Conservation (phyloP, 1,140 invertebrate genomes). For the Geopemphigus sp. region DNA sequence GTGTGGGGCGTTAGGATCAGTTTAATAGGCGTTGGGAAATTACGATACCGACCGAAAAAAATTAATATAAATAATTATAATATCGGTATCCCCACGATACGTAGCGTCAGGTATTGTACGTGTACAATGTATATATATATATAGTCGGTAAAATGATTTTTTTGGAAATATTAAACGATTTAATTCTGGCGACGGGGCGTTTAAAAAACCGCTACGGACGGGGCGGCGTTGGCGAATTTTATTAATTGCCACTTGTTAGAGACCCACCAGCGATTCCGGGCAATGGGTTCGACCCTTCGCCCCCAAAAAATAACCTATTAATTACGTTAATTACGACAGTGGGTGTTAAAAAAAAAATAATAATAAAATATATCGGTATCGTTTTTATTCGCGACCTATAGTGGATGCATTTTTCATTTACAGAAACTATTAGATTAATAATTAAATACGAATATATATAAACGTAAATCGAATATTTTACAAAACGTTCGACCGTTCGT, state of each 20-base stretch:
- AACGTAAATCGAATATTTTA: neutral
- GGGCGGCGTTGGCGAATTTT: constrained; percentile 14
- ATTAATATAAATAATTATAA: too few species aligned
- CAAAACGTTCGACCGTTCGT: neutral
- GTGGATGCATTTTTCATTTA: constrained; percentile 21
- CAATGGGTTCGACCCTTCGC: constrained; percentile 22
- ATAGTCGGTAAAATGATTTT: neutral
- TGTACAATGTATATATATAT: too few species aligned
- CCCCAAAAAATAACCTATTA: constrained; percentile 31
- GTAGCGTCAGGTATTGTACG: neutral
- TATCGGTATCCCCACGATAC: neutral
- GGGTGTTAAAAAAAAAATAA: constrained; percentile 28
- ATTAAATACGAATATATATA: neutral
- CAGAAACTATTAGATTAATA: constrained; percentile 31
- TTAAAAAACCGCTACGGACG: neutral
- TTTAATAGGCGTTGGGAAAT: neutral
- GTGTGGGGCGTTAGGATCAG: neutral
- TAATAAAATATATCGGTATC: constrained; percentile 12
- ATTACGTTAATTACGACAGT: constrained; percentile 31
- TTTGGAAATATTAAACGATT: constrained; percentile 1
- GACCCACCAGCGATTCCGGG: constrained; percentile 16
- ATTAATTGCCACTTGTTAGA: constrained; percentile 44
- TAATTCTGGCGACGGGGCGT: neutral
- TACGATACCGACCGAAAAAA: too few species aligned
- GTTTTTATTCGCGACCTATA: constrained; percentile 20